Base-by-base conservation (phyloP, 2,113 vertebrate genomes). In the Rafetus swinhoei region DNA sequence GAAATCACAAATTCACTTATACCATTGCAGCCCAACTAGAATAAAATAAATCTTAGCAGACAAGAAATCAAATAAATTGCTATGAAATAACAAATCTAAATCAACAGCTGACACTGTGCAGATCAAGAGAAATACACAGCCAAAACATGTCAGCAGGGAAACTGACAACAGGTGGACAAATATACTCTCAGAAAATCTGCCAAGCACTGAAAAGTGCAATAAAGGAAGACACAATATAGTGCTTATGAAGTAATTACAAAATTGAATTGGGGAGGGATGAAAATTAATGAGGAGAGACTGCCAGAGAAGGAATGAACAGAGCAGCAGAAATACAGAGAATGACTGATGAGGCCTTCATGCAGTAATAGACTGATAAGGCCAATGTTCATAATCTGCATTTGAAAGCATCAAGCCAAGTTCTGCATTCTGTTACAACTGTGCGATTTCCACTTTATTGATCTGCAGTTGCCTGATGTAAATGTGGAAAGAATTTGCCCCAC, bases 51-150 rank as follows among this genome's bases (percentile, higher is more conserved):
- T 90, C 80, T 95, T 91, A 95, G 12, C 27, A 96, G 87, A 97
- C 54, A 93, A 96, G 90, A 96, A 97, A 97, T 97, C 93, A 97
- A 95, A 93, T 82, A 94, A 93, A 88, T 89, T 90, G 62, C 32
- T 90, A 65, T 79, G 62, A 95, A 96, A 94, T 79, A 90, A 84
- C 32, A 84, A 94, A 95, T 90, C 85, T 94, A 93, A 97, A 95
- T 95, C n/a, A 94, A 50, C 81, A 96, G 79, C 79, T 94, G 88
- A 97, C 27, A 92, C 85, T 56, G 29, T 97, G 85, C 65, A 92
- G 16, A 93, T 95, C 56, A 93, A 95, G 87, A 89, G 93, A 93
- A 95, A 94, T 83, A 85, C 7, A 52, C 6, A 95, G 82, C 6
- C 89, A 82, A 95, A 88, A 54, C 1, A 65, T 74, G 87, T 95